Evolutionary conservation across 1,140 invertebrate genomes (phyloP).

Genomic region (Drosophila watanabei): DNA sequence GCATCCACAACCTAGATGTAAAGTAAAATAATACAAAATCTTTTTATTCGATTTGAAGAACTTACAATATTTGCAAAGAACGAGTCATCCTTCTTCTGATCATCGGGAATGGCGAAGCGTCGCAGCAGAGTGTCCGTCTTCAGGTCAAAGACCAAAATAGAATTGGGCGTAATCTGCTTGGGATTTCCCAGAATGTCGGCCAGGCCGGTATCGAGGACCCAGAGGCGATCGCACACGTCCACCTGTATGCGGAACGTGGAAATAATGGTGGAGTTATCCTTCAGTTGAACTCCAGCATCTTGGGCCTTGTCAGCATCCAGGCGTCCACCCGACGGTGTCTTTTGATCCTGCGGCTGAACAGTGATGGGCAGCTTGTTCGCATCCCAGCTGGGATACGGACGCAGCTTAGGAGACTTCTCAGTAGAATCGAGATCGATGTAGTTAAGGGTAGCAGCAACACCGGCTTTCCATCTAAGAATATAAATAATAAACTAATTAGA

Average conservation of each 20-base stretch:
- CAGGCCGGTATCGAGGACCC: slow-evolving; percentile 91
- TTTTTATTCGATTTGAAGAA: slow-evolving; percentile 10
- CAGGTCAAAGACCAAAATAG: slow-evolving; percentile 90
- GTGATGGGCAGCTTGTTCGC: slow-evolving; percentile 88
- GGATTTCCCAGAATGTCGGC: slow-evolving; percentile 89
- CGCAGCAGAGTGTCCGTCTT: slow-evolving; percentile 90
- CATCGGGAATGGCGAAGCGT: slow-evolving; percentile 89
- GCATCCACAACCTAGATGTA: slow-evolving; percentile 88
- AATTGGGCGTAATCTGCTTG: slow-evolving; percentile 88
- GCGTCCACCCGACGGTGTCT: slow-evolving; percentile 74
- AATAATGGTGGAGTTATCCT: slow-evolving; percentile 87
- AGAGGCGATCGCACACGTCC: slow-evolving; percentile 90
- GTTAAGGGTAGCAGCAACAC: slow-evolving; percentile 90
- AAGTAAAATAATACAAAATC: too few species aligned
- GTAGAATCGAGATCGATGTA: slow-evolving; percentile 87
- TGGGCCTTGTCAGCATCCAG: slow-evolving; percentile 80
- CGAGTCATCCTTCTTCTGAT: slow-evolving; percentile 89
- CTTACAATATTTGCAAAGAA: slow-evolving; percentile 91
- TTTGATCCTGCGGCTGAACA: slow-evolving; percentile 63
- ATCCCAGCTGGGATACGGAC: slow-evolving; percentile 90
- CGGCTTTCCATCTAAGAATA: slow-evolving; percentile 89
- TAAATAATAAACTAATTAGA: not conserved
- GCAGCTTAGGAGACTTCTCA: slow-evolving; percentile 88
- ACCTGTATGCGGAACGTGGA: slow-evolving; percentile 89
- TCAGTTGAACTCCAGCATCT: slow-evolving; percentile 74